phyloP scores from a whole-genome alignment of 2,113 vertebrate genomes.

The Crotophaga sulcirostris region DNA sequence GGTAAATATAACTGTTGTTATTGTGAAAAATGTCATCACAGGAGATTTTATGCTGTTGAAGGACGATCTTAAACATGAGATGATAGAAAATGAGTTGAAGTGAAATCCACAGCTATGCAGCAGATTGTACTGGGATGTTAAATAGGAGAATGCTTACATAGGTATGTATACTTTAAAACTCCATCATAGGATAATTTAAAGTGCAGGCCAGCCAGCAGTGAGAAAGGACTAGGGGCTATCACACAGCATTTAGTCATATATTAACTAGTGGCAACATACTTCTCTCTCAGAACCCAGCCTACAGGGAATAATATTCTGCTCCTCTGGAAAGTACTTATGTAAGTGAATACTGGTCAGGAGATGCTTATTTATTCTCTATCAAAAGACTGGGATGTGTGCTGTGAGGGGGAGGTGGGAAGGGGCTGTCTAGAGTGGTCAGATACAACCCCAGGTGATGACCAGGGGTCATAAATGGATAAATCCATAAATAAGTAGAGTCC shows the following conservation, averaged over 20 bases:
- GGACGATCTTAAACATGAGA: background rate
- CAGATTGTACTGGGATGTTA: background rate
- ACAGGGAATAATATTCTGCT: background rate
- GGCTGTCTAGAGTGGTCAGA: background rate
- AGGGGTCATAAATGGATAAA: background rate
- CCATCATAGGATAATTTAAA: background rate
- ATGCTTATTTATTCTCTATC: background rate
- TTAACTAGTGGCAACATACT: background rate
- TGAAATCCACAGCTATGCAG: background rate
- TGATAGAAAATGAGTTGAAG: background rate
- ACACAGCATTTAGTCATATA: background rate
- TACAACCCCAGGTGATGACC: background rate
- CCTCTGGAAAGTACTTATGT: background rate
- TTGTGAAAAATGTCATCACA: background rate
- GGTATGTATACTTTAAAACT: background rate
- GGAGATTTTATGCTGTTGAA: background rate
- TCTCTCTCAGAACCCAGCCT: background rate
- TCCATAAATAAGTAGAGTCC: background rate
- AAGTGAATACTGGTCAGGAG: background rate
- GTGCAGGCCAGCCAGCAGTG: background rate
- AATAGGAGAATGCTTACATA: background rate
- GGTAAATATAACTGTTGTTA: background rate
- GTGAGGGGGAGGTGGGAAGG: background rate
- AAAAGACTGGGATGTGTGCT: background rate
- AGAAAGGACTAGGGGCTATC: background rate